Evolutionary conservation across 2,113 vertebrate genomes (phyloP), one percentile per base, ranked within the genome.

Genomic region (Catharus bicknelli): DNA sequence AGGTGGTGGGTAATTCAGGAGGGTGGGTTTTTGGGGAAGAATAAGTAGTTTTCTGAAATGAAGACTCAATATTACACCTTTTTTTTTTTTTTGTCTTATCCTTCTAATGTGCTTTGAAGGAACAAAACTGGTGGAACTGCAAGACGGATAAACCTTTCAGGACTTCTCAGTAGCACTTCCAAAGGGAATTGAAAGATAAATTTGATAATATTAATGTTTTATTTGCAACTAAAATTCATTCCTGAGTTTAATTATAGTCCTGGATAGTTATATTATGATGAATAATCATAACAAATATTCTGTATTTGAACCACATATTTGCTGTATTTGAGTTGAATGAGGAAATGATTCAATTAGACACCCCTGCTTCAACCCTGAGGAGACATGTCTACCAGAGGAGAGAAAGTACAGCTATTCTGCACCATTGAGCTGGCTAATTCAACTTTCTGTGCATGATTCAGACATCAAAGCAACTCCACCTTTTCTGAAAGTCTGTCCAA

Each of bases 351-450:
- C 55, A 80, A 61, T 77, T 74, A 88, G 43, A 83, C 34, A 83
- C 17, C 3, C 23, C 9, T 6, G 2, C 30, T 83, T 72, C 48
- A 82, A 47, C 66, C 62, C 76, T 0, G 4, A 40, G 72, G 86
- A 93, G 19, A 87, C 20, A 66, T 22, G 19, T 43, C 75, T 58
- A 62, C 55, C 23, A 83, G 29, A 83, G 23, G 43, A 87, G 36
- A 91, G 62, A 93, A 91, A 83, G 47, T 23, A 68, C 20, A 59
- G 16, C 22, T 53, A 45, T 88, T 93, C 90, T 92, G 55, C 68
- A 54, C 45, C 72, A 93, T 18, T 93, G 88, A 92, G 66, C n/a
- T 90, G 30, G 11, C 21, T 92, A 95, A 93, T 84, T 93, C 80
- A 90, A 32, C 51, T 80, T 92, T 62, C 55, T 81, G 32, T 80